Percentiles rank a stretch among this genome's conserved stretches.
These are phyloP conservation scores for Calephelis nemesis DNA, from an alignment of 1,140 invertebrate species.

Conservation along the genomic window DNA sequence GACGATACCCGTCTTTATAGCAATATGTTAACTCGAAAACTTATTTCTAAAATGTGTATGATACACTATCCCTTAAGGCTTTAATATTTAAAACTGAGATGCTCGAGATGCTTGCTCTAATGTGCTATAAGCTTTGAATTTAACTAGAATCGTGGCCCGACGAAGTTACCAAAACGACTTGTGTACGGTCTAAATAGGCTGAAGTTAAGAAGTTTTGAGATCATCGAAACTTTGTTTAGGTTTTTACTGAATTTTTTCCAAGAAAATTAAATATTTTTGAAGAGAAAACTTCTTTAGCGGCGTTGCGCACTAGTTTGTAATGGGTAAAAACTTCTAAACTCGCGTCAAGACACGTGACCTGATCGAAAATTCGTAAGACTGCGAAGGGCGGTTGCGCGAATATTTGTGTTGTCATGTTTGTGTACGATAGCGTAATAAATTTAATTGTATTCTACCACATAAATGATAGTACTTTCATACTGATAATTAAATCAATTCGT, in stretches of 20 bases:
- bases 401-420: too few species aligned
- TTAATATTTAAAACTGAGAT: conserved; percentile 58
- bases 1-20: neutral
- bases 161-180: conserved; percentile 14
- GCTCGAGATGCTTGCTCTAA: conserved; percentile 50
- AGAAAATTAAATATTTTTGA: neutral
- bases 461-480: too few species aligned
- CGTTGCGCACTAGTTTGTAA: too few species aligned
- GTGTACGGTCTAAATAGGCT: neutral
- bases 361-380: too few species aligned
- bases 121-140: conserved; percentile 53
- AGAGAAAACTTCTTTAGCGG: too few species aligned
- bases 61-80: conserved; percentile 23
- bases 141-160: conserved; percentile 28
- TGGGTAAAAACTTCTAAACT: too few species aligned
- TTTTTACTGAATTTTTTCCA: neutral
- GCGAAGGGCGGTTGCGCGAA: too few species aligned
- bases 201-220: neutral
- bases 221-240: neutral
- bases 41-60: neutral
- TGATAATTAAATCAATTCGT: too few species aligned
- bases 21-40: neutral
- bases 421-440: too few species aligned
- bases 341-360: too few species aligned
- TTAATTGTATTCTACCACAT: too few species aligned